Conservation (phyloP, 1,140 invertebrate genomes). For the Penaeus japonicus region DNA sequence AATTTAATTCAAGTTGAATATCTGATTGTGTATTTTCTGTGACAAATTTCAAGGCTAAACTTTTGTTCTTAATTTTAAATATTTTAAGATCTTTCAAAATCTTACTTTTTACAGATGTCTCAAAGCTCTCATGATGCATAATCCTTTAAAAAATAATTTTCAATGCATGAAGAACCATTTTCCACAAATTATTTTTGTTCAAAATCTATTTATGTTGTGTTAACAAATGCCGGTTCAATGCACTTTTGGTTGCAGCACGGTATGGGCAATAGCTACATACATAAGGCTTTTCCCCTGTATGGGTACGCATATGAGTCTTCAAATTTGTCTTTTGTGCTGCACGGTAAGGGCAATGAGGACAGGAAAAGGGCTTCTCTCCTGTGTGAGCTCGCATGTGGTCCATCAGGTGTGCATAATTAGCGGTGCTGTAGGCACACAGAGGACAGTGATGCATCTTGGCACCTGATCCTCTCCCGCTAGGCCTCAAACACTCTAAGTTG, state of each 20-base stretch:
- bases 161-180: too few species aligned
- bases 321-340: slow-evolving; percentile 45
- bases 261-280: slow-evolving; percentile 37
- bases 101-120: too few species aligned
- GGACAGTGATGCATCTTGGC: slow-evolving; percentile 41
- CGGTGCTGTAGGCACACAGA: slow-evolving; percentile 39
- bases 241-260: slow-evolving; percentile 32
- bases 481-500: slow-evolving; percentile 25
- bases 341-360: slow-evolving; percentile 45
- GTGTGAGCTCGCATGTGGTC: slow-evolving; percentile 49
- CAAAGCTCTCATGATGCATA: too few species aligned
- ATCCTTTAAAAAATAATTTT: too few species aligned
- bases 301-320: slow-evolving; percentile 46
- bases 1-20: too few species aligned
- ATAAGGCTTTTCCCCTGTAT: slow-evolving; percentile 48
- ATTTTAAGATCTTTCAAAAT: too few species aligned
- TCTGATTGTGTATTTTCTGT: too few species aligned
- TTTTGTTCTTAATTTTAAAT: too few species aligned
- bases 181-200: too few species aligned
- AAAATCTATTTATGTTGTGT: not conserved
- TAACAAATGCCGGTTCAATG: slow-evolving; percentile 38
- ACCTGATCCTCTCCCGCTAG: slow-evolving; percentile 20
- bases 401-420: slow-evolving; percentile 46
- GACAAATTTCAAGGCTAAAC: too few species aligned
- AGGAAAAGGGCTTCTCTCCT: slow-evolving; percentile 49